phyloP scores from a whole-genome alignment of 2,113 vertebrate species.

The Seriola dumerili region DNA sequence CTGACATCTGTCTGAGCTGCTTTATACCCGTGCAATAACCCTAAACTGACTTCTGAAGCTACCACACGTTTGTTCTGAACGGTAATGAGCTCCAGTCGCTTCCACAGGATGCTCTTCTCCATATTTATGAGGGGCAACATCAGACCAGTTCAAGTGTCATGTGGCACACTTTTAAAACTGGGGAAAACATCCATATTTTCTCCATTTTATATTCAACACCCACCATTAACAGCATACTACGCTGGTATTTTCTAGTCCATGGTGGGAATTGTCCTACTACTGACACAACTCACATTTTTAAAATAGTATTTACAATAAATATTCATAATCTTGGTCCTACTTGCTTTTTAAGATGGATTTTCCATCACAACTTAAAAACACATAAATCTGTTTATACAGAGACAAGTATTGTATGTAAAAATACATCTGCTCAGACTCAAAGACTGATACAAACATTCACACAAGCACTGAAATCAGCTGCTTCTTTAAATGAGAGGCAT shows the following conservation, averaged over 20 bases:
- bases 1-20: slow-evolving; percentile 43
- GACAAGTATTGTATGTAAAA: slow-evolving; percentile 32
- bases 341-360: slow-evolving; percentile 5
- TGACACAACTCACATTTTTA: slow-evolving; percentile 18
- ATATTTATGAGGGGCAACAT: slow-evolving; percentile 58
- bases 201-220: slow-evolving; percentile 11
- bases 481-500: slow-evolving; percentile 5
- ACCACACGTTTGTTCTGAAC: slow-evolving; percentile 47
- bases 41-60: slow-evolving; percentile 64
- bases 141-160: slow-evolving; percentile 45
- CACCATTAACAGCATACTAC: slow-evolving; percentile 13
- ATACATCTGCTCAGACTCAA: slow-evolving; percentile 28
- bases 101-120: slow-evolving; percentile 50
- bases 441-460: slow-evolving; percentile 37
- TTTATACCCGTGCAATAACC: slow-evolving; percentile 69
- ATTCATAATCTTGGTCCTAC: slow-evolving; percentile 43
- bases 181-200: slow-evolving; percentile 22
- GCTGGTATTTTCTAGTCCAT: slow-evolving; percentile 2
- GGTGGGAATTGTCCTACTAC: not conserved
- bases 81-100: slow-evolving; percentile 36
- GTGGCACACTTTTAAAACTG: slow-evolving; percentile 43
- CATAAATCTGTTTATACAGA: not conserved
- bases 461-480: not conserved
- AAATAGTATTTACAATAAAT: slow-evolving; percentile 23
- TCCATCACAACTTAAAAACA: slow-evolving; percentile 25